Percentiles rank a stretch among this genome's conserved stretches.
These are phyloP conservation scores for Drosophila equinoxialis DNA, from an alignment of 1,140 invertebrate species.

Conservation along the genomic window DNA sequence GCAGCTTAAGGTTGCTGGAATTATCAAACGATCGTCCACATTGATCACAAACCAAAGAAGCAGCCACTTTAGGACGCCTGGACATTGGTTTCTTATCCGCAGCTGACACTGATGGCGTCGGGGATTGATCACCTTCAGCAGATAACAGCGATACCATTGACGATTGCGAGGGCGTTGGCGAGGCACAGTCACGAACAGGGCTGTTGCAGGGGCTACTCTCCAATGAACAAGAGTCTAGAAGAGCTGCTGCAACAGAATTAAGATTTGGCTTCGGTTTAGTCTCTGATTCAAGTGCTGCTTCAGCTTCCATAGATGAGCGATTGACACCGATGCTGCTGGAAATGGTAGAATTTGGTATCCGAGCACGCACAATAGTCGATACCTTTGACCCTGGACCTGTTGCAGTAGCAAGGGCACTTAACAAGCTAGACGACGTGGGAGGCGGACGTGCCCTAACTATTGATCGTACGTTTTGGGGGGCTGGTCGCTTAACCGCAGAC, in stretches of 20 bases:
- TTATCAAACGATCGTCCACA: slow-evolving; percentile 38
- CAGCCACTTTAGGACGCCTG: background rate
- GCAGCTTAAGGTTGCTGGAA: slow-evolving; percentile 35
- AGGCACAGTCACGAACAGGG: background rate
- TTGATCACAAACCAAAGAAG: slow-evolving; percentile 26
- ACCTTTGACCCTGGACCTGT: background rate
- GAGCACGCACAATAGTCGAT: slow-evolving; percentile 3
- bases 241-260: background rate
- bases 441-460: background rate
- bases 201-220: background rate
- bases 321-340: too few species aligned
- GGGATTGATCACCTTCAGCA: background rate
- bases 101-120: background rate
- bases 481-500: too few species aligned
- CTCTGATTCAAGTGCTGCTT: background rate
- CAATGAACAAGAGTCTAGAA: background rate
- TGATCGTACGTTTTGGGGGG: background rate
- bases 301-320: too few species aligned
- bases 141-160: background rate
- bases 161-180: background rate
- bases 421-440: background rate
- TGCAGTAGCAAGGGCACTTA: background rate
- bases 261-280: background rate
- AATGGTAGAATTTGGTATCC: background rate
- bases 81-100: background rate